Base-by-base conservation (phyloP, 2,888 invertebrate genomes). In the Caenorhabditis imperialis region DNA sequence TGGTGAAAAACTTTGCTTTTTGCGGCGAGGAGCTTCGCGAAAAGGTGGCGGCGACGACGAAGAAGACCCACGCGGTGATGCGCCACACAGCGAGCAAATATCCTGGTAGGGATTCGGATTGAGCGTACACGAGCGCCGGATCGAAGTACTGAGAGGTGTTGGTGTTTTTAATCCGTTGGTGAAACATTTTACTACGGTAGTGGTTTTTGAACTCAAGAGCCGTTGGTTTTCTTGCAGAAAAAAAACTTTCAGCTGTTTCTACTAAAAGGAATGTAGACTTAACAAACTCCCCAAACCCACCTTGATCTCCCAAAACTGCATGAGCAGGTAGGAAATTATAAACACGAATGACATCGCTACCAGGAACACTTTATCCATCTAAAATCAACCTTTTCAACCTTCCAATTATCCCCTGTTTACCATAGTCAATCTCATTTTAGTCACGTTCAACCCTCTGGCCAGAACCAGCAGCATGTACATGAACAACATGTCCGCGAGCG, bases 31-130 rank as follows among this genome's bases (percentile, higher is more conserved):
- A 93, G 86, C 92, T 93, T 47, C 94, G 91, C 0, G 95, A 95
- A 88, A 93, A 93, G 82, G 93, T 89, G 22, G 91, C 90, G 2
- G 91, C 90, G 82, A 91, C 91, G 54, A 91, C 90, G 85, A 95
- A 95, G 90, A 94, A 93, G 70, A 92, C 90, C 94, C 95, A 96
- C 0, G 94, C 94, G 0, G 92, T 84, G 18, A 80, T 35, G n/a
- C 74, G 65, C 80, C 73, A 76, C 4, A 44, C 30, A n/a, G 67
- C 72, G 3, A 80, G 25, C 10, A 75, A 23, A 84, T 94, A 94
- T 0, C 96, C 96, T 0, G 95, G 93, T 0, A 94, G 93, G 42
- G 94, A 94, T 89, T 96, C 95, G 86, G 95, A 96, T 1, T 94
- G 89, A 87, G 96, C 95, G 12, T 95, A 88, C 0, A 96, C 95